phyloP scores from a whole-genome alignment of 2,888 invertebrate genomes.

The Meganola albula region DNA sequence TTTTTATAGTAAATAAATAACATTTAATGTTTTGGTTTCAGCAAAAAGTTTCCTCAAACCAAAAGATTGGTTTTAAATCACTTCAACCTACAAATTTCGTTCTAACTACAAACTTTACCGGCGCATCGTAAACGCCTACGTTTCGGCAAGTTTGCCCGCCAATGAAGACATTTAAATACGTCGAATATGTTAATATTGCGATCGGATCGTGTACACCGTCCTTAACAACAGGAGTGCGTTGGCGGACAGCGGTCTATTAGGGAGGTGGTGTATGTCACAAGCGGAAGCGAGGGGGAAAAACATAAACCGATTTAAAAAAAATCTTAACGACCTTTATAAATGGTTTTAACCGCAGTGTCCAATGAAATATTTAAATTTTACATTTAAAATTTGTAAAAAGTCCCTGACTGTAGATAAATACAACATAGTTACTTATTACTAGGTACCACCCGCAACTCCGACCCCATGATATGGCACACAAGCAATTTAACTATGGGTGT shows the following conservation, averaged over 20 bases:
- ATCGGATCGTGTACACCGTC: slow-evolving; percentile 30
- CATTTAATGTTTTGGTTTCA: too few species aligned
- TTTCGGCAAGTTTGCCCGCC: slow-evolving; percentile 29
- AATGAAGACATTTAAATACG: slow-evolving; percentile 37
- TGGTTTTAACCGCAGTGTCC: too few species aligned
- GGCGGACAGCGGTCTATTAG: slow-evolving; percentile 35
- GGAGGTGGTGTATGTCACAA: slow-evolving; percentile 7
- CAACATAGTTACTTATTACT: too few species aligned
- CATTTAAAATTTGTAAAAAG: too few species aligned
- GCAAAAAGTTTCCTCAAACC: too few species aligned
- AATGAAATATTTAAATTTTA: too few species aligned
- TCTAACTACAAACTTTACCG: slow-evolving; percentile 24
- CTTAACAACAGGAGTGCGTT: slow-evolving; percentile 35
- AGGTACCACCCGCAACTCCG: too few species aligned
- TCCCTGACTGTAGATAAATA: too few species aligned
- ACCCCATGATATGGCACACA: too few species aligned
- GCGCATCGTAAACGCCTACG: slow-evolving; percentile 29
- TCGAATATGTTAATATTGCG: slow-evolving; percentile 34
- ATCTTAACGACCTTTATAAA: too few species aligned
- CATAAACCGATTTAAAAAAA: background rate
- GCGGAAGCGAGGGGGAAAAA: slow-evolving; percentile 14
- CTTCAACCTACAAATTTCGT: slow-evolving; percentile 13
- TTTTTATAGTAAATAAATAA: too few species aligned
- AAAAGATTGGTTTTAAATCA: slow-evolving; percentile 6
- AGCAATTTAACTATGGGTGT: too few species aligned